Evolutionary conservation across 2,888 invertebrate species (phyloP), one percentile per base, ranked within the genome.

Genomic region (Monopis laevigella): DNA sequence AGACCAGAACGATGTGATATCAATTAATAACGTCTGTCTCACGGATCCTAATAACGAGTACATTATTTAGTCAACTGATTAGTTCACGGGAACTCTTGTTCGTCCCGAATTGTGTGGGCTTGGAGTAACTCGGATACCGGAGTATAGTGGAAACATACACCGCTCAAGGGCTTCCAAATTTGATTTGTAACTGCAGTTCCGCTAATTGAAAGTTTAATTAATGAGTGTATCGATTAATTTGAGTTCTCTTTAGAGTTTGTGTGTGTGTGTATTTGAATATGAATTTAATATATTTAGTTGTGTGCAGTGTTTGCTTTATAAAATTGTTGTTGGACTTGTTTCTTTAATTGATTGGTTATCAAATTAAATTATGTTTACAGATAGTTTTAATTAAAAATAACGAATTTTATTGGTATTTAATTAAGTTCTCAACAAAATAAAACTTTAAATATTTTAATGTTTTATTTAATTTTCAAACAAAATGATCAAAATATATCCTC

Each of bases 31-130:
- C 72, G 75, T 73, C 70, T 77, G 72, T 73, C 73, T 72, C 66
- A 68, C 67, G 65, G 68, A 63, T 68, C 62, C 71, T 73, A 74
- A 75, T 74, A 73, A 77, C 72, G 73, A 71, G 65, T 77, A 73
- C 66, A 75, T 77, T 77, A 78, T 75, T 77, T 75, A 72, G 68
- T 69, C 75, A 77, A 72, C 74, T 77, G 77, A 78, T 78, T 75
- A 77, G 77, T 72, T 41, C 41, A 18, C 39, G 8, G 32, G 34
- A 34, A 30, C 39, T 35, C 16, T 10, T 62, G 8, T 24, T 5
- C 24, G 2, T 29, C 14, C 12, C 6, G 29, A 29, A 29, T 29
- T 13, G 14, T 3, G 29, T 2, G 12, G 12, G 2, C 3, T 29
- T 11, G 13, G 12, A 3, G n/a, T 3, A n/a, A 12, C 7, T n/a